Evolutionary conservation across 2,113 vertebrate species (phyloP).

Genomic region (Dicentrarchus labrax): DNA sequence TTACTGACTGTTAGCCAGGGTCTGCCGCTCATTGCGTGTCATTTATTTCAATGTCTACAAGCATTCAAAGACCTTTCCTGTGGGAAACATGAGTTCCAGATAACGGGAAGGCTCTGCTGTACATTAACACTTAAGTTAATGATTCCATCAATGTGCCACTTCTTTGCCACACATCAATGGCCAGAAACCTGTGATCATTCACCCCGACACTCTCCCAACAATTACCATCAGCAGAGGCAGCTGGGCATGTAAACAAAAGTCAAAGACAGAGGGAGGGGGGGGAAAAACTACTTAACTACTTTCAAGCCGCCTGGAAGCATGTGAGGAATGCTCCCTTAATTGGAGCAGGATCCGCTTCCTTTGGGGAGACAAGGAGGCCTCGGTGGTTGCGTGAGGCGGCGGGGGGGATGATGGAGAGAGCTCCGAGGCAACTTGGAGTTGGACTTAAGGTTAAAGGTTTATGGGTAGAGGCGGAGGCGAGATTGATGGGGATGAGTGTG

Average conservation of each 20-base stretch:
- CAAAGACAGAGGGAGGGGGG: background rate
- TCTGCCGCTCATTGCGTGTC: background rate
- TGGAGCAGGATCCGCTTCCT: conserved; percentile 74
- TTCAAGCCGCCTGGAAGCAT: conserved; percentile 68
- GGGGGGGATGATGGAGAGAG: conserved; percentile 53
- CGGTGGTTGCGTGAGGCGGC: conserved; percentile 28
- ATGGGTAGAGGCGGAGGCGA: conserved; percentile 46
- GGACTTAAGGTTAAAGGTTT: conserved; percentile 75
- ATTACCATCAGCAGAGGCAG: conserved; percentile 72
- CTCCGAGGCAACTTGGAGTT: conserved; percentile 53
- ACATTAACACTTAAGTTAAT: conserved; percentile 38
- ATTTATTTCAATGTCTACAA: background rate
- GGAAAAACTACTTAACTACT: conserved; percentile 43
- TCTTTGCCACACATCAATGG: conserved; percentile 31
- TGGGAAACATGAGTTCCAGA: background rate
- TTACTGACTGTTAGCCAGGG: background rate
- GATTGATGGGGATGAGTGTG: conserved; percentile 71
- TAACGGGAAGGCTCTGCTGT: background rate
- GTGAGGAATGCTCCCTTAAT: conserved; percentile 81
- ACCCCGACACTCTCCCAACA: conserved; percentile 63
- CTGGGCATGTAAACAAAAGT: conserved; percentile 69
- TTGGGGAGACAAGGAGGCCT: conserved; percentile 34
- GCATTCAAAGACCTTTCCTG: background rate
- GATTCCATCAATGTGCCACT: conserved; percentile 38
- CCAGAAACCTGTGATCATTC: conserved; percentile 48